A percentile compares a stretch with the other conserved stretches of the same genome.
These are phyloP conservation scores for Lasioglossum calceatum DNA, from an alignment of 2,888 invertebrate species.

Conservation along the genomic window DNA sequence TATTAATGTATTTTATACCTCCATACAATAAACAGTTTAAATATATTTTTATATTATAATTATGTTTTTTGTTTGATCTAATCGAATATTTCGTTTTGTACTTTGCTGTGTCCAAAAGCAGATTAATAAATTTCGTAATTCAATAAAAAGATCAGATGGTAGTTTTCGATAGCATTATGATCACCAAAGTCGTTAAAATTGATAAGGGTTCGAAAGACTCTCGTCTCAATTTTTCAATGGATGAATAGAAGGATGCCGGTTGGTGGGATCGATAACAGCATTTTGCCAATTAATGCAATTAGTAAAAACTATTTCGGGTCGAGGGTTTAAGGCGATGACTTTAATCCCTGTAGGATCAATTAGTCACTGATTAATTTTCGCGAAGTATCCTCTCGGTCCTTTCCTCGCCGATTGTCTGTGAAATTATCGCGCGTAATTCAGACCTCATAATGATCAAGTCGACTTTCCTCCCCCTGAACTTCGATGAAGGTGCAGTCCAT, in stretches of 20 bases:
- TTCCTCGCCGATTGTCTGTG: slow-evolving; percentile 75
- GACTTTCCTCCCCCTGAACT: slow-evolving; percentile 66
- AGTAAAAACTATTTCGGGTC: slow-evolving; percentile 53
- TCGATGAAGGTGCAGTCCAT: slow-evolving; percentile 63
- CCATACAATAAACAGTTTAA: neutral
- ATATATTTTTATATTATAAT: neutral
- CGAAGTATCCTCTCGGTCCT: slow-evolving; percentile 66
- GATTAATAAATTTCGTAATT: neutral
- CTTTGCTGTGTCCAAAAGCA: neutral
- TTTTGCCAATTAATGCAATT: slow-evolving; percentile 59
- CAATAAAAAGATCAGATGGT: neutral
- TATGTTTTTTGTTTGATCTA: neutral
- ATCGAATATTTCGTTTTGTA: neutral
- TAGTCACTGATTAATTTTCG: slow-evolving; percentile 67
- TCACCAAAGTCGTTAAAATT: neutral
- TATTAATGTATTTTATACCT: neutral
- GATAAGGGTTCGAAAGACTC: neutral
- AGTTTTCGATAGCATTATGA: neutral
- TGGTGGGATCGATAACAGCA: slow-evolving; percentile 24
- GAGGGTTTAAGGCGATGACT: slow-evolving; percentile 59
- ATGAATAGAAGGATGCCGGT: slow-evolving; percentile 21
- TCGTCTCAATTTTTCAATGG: slow-evolving; percentile 1
- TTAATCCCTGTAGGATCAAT: slow-evolving; percentile 71
- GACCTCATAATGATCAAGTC: slow-evolving; percentile 68
- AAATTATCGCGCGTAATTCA: slow-evolving; percentile 77